Base-by-base conservation (phyloP, 2,888 invertebrate species). In the Tethea ocularis region DNA sequence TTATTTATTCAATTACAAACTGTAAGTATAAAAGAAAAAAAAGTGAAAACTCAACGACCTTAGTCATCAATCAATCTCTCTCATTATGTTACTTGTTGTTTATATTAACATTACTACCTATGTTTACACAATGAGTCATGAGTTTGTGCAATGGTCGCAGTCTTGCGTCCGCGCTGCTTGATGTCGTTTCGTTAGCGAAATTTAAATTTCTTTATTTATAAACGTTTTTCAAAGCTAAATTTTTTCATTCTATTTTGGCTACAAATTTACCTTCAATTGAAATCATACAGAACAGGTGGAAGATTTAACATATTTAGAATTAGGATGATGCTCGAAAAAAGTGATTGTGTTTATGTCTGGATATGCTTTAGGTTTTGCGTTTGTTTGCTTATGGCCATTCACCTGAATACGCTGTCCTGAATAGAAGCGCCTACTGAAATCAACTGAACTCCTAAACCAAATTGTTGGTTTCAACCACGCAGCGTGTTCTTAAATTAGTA, bases 41-140 rank as follows among this genome's bases (percentile, higher is more conserved):
- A 53, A 23, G 56, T 55, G 58, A 59, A 10, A 58, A 53, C 61
- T 62, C 38, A 60, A 56, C 52, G 55, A 41, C 56, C 62, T 62
- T 62, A 59, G 61, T 62, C 59, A 66, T 66, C 62, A 59, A 69
- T 67, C 66, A 69, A 64, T 60, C 63, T 63, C 52, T 36, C 56
- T 51, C 58, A 51, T 13, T 17, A 38, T 59, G 57, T 57, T 53
- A 51, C 60, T 58, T 52, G 53, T 38, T 56, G 23, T 51, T 58
- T 58, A 58, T 51, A 41, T 57, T 52, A 57, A 59, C 51, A 57
- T 57, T 54, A 59, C 41, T 54, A n/a, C n/a, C n/a, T n/a, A 61
- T 60, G 57, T 63, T 62, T 62, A 33, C 46, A 61, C 56, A 36
- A 17, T 38, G 51, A 53, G 41, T 52, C 57, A 57, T 57, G 57